A percentile compares a stretch with the other conserved stretches of the same genome.
Evolutionary conservation across 2,113 vertebrate genomes (phyloP).

Genomic region (Aegithalos caudatus): DNA sequence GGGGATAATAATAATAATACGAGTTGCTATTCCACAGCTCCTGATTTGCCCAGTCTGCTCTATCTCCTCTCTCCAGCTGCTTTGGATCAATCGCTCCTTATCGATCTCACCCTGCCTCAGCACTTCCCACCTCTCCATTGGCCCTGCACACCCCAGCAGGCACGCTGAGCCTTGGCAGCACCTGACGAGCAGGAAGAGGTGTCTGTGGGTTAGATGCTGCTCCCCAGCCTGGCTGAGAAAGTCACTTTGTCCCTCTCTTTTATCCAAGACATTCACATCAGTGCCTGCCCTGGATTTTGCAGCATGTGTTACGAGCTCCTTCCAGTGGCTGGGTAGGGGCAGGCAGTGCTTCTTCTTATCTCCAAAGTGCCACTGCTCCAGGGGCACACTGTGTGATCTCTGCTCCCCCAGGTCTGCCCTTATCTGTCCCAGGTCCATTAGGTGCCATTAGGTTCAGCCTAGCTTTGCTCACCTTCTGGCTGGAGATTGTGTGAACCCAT

Average conservation of each 20-base stretch:
- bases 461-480: neutral
- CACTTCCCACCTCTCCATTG: neutral
- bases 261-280: neutral
- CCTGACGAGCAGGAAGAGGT: rapidly evolving
- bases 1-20: neutral
- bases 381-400: neutral
- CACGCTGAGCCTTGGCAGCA: rapidly evolving
- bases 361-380: neutral
- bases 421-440: neutral
- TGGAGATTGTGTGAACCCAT: neutral
- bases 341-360: neutral
- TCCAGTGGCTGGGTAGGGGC: neutral
- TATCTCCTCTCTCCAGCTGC: slow-evolving; percentile 15
- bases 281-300: neutral
- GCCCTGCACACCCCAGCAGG: neutral
- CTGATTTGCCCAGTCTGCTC: neutral
- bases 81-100: neutral
- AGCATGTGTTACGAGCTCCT: neutral
- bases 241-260: neutral
- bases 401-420: neutral
- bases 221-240: neutral
- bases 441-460: neutral
- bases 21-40: neutral
- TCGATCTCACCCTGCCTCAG: neutral
- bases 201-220: neutral